Evolutionary conservation across 2,888 invertebrate genomes (phyloP).

Genomic region (Tuta absoluta): DNA sequence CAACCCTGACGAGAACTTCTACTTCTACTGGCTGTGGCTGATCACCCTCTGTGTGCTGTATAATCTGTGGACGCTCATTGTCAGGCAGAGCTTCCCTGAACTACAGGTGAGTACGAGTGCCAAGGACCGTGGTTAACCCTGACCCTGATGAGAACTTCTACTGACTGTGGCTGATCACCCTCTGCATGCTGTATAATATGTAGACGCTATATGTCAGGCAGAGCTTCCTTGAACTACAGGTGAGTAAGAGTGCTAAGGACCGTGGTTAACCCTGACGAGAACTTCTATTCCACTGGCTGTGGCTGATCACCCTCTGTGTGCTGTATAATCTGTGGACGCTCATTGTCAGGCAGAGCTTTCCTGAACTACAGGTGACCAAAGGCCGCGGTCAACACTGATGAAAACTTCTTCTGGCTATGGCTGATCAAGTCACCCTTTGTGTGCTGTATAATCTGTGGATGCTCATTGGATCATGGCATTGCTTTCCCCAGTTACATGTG

Average conservation of each 20-base stretch:
- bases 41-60: slow-evolving; percentile 95
- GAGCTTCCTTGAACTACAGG: slow-evolving; percentile 95
- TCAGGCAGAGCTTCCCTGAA: slow-evolving; percentile 96
- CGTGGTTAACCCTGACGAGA: slow-evolving; percentile 97
- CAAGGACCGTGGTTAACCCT: slow-evolving; percentile 93
- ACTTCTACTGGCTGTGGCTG: slow-evolving; percentile 96
- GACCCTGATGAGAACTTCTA: slow-evolving; percentile 98
- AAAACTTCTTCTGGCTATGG: slow-evolving; percentile 97
- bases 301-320: slow-evolving; percentile 92
- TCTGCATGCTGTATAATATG: slow-evolving; percentile 95
- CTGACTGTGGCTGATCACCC: slow-evolving; percentile 94
- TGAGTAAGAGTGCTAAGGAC: slow-evolving; percentile 86
- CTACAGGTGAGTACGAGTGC: slow-evolving; percentile 87
- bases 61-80: slow-evolving; percentile 97
- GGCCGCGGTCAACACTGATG: slow-evolving; percentile 96
- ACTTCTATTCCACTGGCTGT: slow-evolving; percentile 98
- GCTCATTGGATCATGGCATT: slow-evolving; percentile 95
- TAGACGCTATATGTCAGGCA: slow-evolving; percentile 98
- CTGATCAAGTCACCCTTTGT: slow-evolving; percentile 91
- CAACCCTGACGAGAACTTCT: slow-evolving; percentile 97
- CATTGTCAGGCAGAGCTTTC: slow-evolving; percentile 96
- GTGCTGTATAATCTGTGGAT: slow-evolving; percentile 98
- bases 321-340: slow-evolving; percentile 98
- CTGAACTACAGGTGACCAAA: slow-evolving; percentile 91
- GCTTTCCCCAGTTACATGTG: slow-evolving; percentile 94